Evolutionary conservation across 2,888 invertebrate genomes (phyloP).

Genomic region (Odontothrips loti): DNA sequence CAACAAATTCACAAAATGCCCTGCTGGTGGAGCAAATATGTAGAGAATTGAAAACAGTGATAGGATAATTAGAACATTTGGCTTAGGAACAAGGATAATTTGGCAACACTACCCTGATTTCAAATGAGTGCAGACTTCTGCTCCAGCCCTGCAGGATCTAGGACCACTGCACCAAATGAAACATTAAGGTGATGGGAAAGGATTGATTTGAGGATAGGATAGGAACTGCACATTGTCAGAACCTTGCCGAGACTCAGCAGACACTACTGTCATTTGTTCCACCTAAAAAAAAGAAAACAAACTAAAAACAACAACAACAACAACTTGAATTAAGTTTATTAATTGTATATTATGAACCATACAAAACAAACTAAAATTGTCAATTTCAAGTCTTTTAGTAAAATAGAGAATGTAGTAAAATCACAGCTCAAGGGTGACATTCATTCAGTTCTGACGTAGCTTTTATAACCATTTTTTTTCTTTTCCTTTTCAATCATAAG

Average conservation of each 20-base stretch:
- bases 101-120: constrained; percentile 22
- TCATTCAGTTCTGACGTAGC: constrained; percentile 18
- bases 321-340: constrained; percentile 21
- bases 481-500: neutral
- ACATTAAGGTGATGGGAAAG: constrained; percentile 16
- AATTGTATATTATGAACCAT: constrained; percentile 23
- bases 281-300: neutral
- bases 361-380: constrained; percentile 27
- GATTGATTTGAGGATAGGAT: constrained; percentile 20
- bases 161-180: constrained; percentile 15
- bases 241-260: constrained; percentile 24
- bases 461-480: neutral
- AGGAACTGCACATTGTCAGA: constrained; percentile 22
- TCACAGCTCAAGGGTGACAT: constrained; percentile 24
- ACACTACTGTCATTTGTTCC: constrained; percentile 19
- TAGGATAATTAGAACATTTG: neutral
- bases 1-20: neutral
- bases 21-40: neutral
- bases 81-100: constrained; percentile 7
- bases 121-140: neutral
- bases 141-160: neutral
- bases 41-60: neutral
- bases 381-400: constrained; percentile 27
- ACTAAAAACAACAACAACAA: constrained; percentile 11
- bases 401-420: constrained; percentile 27